Percentiles rank a stretch among this genome's conserved stretches.
These are phyloP conservation scores for Mallotus villosus DNA, from an alignment of 2,797 vertebrate species.

Conservation along the genomic window DNA sequence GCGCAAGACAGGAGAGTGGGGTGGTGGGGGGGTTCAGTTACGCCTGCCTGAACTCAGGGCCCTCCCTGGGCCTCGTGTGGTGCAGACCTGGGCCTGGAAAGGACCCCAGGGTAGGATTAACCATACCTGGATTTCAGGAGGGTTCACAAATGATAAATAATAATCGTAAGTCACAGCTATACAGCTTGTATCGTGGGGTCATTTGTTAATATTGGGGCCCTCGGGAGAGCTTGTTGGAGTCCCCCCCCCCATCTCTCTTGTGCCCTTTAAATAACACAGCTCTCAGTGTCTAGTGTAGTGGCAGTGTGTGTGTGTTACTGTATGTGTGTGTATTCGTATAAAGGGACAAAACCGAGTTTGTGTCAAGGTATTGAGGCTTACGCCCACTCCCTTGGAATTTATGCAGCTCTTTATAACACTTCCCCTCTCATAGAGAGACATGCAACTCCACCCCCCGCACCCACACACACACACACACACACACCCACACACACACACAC, in stretches of 20 bases:
- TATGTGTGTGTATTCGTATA: background rate
- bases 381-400: constrained; percentile 31
- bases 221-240: constrained; percentile 49
- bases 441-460: too few species aligned
- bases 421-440: background rate
- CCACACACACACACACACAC: background rate
- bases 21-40: background rate
- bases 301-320: background rate
- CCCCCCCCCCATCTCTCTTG: constrained; percentile 28
- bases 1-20: constrained; percentile 19
- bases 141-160: constrained; percentile 73
- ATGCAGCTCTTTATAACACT: constrained; percentile 21
- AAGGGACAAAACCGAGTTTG: background rate
- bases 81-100: constrained; percentile 35
- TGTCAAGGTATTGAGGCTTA: constrained; percentile 34
- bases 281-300: constrained; percentile 22
- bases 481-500: too few species aligned
- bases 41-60: constrained; percentile 26
- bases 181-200: constrained; percentile 48
- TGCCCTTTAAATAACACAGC: constrained; percentile 52
- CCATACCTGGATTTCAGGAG: constrained; percentile 48
- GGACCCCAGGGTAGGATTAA: constrained; percentile 66
- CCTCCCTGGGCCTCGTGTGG: constrained; percentile 43
- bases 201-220: constrained; percentile 53
- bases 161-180: constrained; percentile 67